Evolutionary conservation across 2,797 vertebrate genomes (phyloP).

Genomic region (Sebastes cheni): DNA sequence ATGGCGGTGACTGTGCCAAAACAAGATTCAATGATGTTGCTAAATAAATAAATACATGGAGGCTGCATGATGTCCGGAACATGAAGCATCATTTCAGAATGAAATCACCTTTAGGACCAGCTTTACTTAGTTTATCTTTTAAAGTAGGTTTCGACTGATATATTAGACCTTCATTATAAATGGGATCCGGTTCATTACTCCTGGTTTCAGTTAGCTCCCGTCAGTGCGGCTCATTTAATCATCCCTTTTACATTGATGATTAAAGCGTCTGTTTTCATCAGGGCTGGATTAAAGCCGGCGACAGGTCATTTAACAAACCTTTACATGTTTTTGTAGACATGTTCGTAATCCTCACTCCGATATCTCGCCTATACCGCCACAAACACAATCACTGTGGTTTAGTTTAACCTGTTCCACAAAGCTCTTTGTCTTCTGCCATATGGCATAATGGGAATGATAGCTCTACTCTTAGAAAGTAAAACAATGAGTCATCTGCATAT

Average conservation of each 20-base stretch:
- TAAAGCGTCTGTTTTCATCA: constrained; percentile 29
- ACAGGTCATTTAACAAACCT: constrained; percentile 18
- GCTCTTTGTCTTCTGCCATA: background rate
- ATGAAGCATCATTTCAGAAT: background rate
- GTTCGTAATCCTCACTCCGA: background rate
- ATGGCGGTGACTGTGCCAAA: background rate
- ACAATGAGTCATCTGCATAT: background rate
- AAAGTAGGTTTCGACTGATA: background rate
- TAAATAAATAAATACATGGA: background rate
- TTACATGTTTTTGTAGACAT: background rate
- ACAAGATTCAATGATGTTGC: no score
- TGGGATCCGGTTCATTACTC: constrained; percentile 28
- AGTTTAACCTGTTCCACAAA: background rate
- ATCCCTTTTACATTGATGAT: constrained; percentile 16
- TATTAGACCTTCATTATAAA: constrained; percentile 26
- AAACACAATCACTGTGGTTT: background rate
- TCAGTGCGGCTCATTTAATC: constrained; percentile 24
- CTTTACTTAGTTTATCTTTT: constrained; percentile 3
- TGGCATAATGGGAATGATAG: background rate
- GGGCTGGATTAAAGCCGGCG: background rate
- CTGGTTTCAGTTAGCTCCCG: constrained; percentile 9
- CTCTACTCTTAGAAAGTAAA: background rate
- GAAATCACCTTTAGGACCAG: background rate
- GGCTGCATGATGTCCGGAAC: no score
- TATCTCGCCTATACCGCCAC: background rate